Evolutionary conservation across 2,113 vertebrate genomes (phyloP).

Genomic region (Eolophus roseicapilla): DNA sequence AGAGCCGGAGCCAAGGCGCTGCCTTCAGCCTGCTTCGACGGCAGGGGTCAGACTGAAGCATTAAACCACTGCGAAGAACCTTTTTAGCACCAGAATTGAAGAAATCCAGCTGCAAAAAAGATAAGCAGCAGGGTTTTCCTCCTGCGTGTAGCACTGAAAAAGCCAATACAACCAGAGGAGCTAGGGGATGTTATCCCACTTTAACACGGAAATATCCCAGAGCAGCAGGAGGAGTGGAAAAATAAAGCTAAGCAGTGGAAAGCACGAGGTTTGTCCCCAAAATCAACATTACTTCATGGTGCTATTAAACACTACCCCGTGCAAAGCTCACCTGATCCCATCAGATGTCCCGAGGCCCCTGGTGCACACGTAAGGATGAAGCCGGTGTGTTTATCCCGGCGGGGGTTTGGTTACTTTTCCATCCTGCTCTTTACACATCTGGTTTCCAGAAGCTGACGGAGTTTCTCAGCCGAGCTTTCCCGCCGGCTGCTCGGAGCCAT

Average conservation of each 20-base stretch:
- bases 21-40: neutral
- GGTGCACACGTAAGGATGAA: conserved; percentile 22
- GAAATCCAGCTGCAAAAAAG: neutral
- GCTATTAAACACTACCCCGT: neutral
- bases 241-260: neutral
- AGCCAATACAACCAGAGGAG: neutral
- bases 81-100: neutral
- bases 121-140: neutral
- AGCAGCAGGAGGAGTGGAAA: neutral
- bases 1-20: neutral
- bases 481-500: neutral
- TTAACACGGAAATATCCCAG: neutral
- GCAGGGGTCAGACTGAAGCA: neutral
- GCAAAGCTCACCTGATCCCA: conserved; percentile 75
- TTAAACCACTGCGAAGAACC: neutral
- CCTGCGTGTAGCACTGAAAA: neutral
- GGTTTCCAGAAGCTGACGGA: neutral
- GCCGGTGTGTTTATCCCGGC: neutral
- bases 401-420: conserved; percentile 33
- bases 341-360: conserved; percentile 59
- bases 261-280: neutral
- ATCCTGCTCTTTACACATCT: conserved; percentile 22
- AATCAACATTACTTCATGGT: neutral
- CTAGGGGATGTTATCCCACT: neutral
- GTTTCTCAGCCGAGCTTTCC: neutral